Evolutionary conservation across 2,888 invertebrate species (phyloP).

Genomic region (Tridacna crocea): DNA sequence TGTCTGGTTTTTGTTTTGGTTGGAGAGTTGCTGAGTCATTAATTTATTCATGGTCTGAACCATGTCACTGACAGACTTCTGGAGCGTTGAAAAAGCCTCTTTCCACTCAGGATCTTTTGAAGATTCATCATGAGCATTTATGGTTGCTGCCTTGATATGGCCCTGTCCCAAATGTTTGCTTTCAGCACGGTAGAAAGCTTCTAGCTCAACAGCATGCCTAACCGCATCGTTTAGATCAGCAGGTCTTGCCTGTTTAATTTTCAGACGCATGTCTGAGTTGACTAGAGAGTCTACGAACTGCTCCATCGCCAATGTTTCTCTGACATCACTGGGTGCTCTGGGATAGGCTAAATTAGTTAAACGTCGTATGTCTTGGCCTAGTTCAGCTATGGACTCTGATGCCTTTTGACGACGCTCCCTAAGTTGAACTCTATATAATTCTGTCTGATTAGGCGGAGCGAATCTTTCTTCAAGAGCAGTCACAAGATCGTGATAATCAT

Average conservation of each 20-base stretch:
- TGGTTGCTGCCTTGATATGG: background rate
- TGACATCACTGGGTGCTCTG: constrained; percentile 12
- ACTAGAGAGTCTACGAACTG: constrained; percentile 23
- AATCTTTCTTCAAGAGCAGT: constrained; percentile 17
- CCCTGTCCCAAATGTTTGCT: constrained; percentile 3
- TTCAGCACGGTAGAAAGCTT: constrained; percentile 29
- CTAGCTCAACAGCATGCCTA: constrained; percentile 24
- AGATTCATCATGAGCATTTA: background rate
- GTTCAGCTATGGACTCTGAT: constrained; percentile 19
- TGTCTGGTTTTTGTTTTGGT: no score
- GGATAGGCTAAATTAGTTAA: constrained; percentile 32
- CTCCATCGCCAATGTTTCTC: constrained; percentile 26
- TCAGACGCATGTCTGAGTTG: constrained; percentile 24
- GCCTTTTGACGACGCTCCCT: no score
- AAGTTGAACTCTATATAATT: constrained; percentile 11
- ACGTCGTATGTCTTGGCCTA: constrained; percentile 18
- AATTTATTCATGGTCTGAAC: background rate
- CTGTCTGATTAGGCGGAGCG: constrained; percentile 27
- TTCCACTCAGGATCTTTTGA: background rate
- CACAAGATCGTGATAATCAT: no score
- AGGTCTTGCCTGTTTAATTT: constrained; percentile 16
- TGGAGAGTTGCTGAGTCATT: background rate
- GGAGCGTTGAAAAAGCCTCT: constrained; percentile 2
- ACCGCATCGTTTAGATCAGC: constrained; percentile 23
- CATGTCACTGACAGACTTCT: constrained; percentile 7